Evolutionary conservation across 2,888 invertebrate genomes (phyloP), one percentile per base, ranked within the genome.

Genomic region (Athalia circularis): DNA sequence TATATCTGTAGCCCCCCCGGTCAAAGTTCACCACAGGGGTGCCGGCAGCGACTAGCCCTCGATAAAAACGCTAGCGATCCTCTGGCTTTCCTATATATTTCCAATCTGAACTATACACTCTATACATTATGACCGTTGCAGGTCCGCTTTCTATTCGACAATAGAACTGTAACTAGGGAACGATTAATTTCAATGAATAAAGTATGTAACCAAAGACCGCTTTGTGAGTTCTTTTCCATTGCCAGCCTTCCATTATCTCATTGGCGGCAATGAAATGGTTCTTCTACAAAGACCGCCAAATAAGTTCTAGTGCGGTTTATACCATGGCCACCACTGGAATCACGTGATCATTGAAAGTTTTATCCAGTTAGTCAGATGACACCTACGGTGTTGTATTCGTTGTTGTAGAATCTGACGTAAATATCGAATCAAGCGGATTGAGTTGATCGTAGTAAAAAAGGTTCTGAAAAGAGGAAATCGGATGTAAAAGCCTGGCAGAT

Each of bases 141-240:
- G 62, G 62, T 62, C 29, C 50, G 62, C 52, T 61, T 64, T 64
- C 75, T 75, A 50, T 75, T 75, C 75, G 62, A 62, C 62, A 75
- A 75, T 75, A 64, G 48, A 48, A 0, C 62, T 75, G 50, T 62
- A 75, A 75, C 75, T 75, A 62, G 52, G 50, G 62, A 64, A 75
- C 75, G 75, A 62, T 75, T 75, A 62, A 75, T 64, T 75, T 75
- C 75, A 75, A 75, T 75, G 75, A 75, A 75, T 64, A 75, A 62
- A 75, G 64, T 52, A 47, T 75, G 48, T 64, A 64, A 64, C 75
- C 75, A 61, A 52, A 75, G 47, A 29, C 43, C 29, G 61, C 62
- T 61, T 62, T 64, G 64, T 75, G 75, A 50, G 75, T 61, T 75
- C 64, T 15, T 62, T 75, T 9, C 47, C 45, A 29, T 29, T 45